Percentiles rank a stretch among this genome's conserved stretches.
phyloP scores from a whole-genome alignment of 2,797 vertebrate species.

The Remorina albescens region DNA sequence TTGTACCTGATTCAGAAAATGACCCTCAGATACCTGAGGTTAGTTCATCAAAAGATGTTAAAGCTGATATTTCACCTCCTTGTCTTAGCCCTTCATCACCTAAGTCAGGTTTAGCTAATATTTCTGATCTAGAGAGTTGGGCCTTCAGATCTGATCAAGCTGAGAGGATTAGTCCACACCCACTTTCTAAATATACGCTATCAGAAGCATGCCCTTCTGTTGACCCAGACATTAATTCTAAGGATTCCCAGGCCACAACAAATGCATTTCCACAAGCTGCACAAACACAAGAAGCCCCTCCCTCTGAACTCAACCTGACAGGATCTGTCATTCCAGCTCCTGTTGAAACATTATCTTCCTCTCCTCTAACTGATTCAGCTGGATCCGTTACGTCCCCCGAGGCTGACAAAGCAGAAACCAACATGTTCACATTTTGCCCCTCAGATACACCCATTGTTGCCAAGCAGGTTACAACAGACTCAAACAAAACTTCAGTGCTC shows the following conservation, averaged over 20 bases:
- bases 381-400: conserved; percentile 35
- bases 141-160: conserved; percentile 23
- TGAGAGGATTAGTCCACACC: background rate
- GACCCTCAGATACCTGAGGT: conserved; percentile 13
- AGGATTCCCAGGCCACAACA: conserved; percentile 14
- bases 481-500: conserved; percentile 48
- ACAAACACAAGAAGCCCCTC: conserved; percentile 23
- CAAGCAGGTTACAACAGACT: conserved; percentile 41
- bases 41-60: conserved; percentile 19
- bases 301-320: conserved; percentile 30
- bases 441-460: conserved; percentile 13
- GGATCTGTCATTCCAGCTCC: background rate
- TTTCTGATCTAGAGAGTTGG: conserved; percentile 20
- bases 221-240: conserved; percentile 7
- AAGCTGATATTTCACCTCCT: conserved; percentile 20
- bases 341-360: conserved; percentile 26
- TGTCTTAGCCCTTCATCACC: background rate
- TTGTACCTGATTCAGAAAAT: conserved; percentile 27
- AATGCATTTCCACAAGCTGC: conserved; percentile 17
- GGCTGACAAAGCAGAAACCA: conserved; percentile 37
- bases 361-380: conserved; percentile 29
- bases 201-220: conserved; percentile 29
- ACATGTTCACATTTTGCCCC: background rate
- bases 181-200: conserved; percentile 8
- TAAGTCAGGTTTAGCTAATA: conserved; percentile 22